phyloP scores from a whole-genome alignment of 2,113 vertebrate species.

The Dipodomys merriami region DNA sequence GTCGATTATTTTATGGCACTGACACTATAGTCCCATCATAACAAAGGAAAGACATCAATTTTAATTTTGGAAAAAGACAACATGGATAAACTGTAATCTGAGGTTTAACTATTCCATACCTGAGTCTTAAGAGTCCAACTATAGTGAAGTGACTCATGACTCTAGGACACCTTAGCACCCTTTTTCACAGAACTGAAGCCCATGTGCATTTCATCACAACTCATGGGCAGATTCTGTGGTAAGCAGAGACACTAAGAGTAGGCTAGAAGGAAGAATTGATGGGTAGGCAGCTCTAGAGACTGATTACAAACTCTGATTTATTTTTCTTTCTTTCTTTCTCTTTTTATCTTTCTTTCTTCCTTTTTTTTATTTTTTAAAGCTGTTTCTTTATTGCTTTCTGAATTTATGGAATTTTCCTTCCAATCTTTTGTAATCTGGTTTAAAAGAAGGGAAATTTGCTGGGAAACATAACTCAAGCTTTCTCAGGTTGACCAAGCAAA shows the following conservation, averaged over 20 bases:
- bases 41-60: neutral
- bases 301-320: neutral
- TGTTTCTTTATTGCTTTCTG: neutral
- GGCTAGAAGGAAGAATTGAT: neutral
- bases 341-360: neutral
- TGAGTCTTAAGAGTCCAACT: neutral
- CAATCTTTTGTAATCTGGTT: neutral
- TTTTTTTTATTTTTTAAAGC: neutral
- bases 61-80: neutral
- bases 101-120: neutral
- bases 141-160: fast-evolving
- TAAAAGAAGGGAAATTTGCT: neutral
- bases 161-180: fast-evolving
- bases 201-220: neutral
- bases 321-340: neutral
- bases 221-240: neutral
- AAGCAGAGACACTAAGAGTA: fast-evolving
- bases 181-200: neutral
- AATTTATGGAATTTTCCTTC: neutral
- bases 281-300: neutral
- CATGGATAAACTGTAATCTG: neutral
- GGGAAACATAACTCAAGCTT: neutral
- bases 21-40: neutral
- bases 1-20: neutral
- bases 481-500: neutral